Base-by-base conservation (phyloP, 2,888 invertebrate genomes). In the Mongoloraphidia duomilia region DNA sequence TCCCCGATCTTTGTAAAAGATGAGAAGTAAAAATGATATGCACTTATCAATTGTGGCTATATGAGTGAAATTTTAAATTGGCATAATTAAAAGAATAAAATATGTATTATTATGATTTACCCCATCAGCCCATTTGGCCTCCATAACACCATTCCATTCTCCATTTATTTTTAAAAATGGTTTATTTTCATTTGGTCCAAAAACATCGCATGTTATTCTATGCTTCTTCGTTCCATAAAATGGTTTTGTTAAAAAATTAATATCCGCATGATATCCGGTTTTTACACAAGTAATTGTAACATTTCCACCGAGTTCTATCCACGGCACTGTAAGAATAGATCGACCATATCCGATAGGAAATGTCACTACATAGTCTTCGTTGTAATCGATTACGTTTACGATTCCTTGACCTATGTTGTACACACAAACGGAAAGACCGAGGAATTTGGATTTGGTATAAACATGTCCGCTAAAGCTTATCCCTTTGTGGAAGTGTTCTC, bases 311-410 rank as follows among this genome's bases (percentile, higher is more conserved):
- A 99, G 72, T 67, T 99, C 98, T 61, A 99, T 90, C 97, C 98
- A 99, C 2, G 98, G 98, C 48, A 96, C 88, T 38, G 95, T 93
- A 61, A 98, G 72, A 61, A 97, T 97, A 45, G 95, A 96, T 66
- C 95, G 86, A 63, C 96, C 98, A 69, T 98, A 99, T 53, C 95
- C 98, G 69, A 92, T 96, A 10, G 98, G 98, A 72, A 98, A 99
- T 43, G 94, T 94, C 45, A 96, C 76, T 50, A 88, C 80, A 66
- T 98, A 98, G 61, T 96, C 91, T 65, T 98, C 97, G 49, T 88
- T 89, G 53, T 83, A 77, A 59, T 96, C 90, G 49, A 92, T 70
- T 8, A 98, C 74, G 4, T 85, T 87, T n/a, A 99, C 86, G 36
- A 84, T 79, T 3, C 96, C 97, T 61, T 87, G 83, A 5, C 98